Base-by-base conservation (phyloP, 2,797 vertebrate genomes). In the Poecilia gillii region DNA sequence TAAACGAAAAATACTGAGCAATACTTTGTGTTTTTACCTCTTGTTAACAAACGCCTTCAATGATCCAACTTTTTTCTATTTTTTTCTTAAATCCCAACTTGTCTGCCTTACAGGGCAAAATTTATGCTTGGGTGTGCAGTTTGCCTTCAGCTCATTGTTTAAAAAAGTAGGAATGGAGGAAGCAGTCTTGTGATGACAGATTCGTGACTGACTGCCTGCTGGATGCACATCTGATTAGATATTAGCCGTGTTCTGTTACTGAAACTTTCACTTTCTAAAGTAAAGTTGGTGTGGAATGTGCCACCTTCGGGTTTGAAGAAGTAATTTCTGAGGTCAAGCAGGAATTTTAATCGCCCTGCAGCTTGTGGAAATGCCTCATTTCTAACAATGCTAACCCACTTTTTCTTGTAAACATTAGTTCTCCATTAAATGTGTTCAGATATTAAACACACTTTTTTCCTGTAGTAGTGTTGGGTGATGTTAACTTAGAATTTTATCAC, bases 11-110 rank as follows among this genome's bases (percentile, higher is more conserved):
- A 45, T 45, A 45, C 43, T 45, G 11, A 11, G 43, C 8, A 43
- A 45, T 45, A 45, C 43, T 45, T 45, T 45, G 43, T 45, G 43
- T 45, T 45, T 45, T 45, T 45, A 45, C 88, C 75, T 84, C 77
- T 53, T 53, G 77, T 84, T 78, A 86, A 88, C 80, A 82, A 89
- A 85, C 78, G 77, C 78, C 85, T 87, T 84, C 87, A 85, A 80
- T 90, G 92, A 94, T 91, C 91, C 43, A n/a, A 90, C 89, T 90
- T 89, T 94, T 57, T 55, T 59, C 28, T 13, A n/a, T 33, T 64
- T 36, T 0, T 62, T 62, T 62, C 57, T 71, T 76, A 47, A 85
- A 72, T 85, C 74, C 46, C 2, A 49, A 51, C 70, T 25, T 18
- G 72, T 81, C 72, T 76, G 43, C 72, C 83, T 88, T 81, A 82